Evolutionary conservation across 2,113 vertebrate genomes (phyloP), one percentile per base, ranked within the genome.

Genomic region (Carettochelys insculpta): DNA sequence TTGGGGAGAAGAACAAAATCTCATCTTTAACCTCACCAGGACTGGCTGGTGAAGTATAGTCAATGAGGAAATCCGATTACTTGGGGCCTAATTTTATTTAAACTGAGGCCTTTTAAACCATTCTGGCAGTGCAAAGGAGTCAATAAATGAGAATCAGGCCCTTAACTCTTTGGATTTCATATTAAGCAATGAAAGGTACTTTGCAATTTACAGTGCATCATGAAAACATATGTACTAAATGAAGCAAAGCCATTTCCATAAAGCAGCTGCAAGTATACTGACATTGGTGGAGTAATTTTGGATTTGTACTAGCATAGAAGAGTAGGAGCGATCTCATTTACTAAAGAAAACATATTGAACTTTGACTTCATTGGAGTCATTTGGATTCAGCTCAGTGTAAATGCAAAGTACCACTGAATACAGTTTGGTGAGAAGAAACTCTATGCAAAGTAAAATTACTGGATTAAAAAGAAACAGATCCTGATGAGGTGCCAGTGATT

Each of bases 321-420:
- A 38, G 77, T 29, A 54, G 88, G 78, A 89, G 17, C 51, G 84
- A 77, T 82, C 90, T 91, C 77, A 92, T 89, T 87, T 88, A 77
- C 85, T 93, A 95, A 80, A 94, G 88, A 88, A 94, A 95, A 92
- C 8, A 82, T 31, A 93, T 83, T 86, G 56, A 94, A 95, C 88
- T 22, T 45, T 51, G 68, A 76, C 90, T 95, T 95, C 94, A 89
- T 29, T 80, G 92, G 91, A 86, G 80, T 92, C 91, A 89, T 89
- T 89, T 77, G 87, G 85, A 97, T 94, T 94, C 93, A 94, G 90
- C 84, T 90, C 87, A 78, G 71, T 53, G 1, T 53, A 85, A 95
- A 89, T 71, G 24, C 75, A 87, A 83, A 95, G 96, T 68, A 22
- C 82, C 94, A 87, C 80, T 71, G 87, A 92, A 80, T 29, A 68